Conservation (phyloP, 2,797 vertebrate genomes). For the Glossophaga mutica region DNA sequence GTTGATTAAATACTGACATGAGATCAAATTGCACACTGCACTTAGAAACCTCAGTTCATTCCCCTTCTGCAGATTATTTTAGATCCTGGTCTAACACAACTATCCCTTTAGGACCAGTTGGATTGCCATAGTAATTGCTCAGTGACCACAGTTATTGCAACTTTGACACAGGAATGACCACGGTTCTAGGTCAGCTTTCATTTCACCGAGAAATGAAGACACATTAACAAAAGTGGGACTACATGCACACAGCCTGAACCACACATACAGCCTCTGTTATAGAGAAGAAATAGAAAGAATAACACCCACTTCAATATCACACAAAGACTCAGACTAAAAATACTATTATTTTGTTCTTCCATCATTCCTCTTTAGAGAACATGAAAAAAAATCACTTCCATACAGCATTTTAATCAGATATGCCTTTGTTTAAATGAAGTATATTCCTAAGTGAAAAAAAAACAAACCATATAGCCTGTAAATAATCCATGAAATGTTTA, state of each 20-base stretch:
- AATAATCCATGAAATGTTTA: not conserved
- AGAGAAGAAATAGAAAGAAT: not conserved
- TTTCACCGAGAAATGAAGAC: constrained; percentile 67
- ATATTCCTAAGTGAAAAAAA: constrained; percentile 16
- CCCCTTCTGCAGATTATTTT: not conserved
- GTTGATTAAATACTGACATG: not conserved
- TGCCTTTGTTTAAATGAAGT: constrained; percentile 55
- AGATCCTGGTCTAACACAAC: not conserved
- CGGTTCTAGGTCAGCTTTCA: constrained; percentile 55
- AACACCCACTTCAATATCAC: not conserved
- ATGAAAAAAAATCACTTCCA: constrained; percentile 42
- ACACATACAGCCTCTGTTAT: not conserved
- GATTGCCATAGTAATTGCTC: not conserved
- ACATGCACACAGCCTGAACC: not conserved
- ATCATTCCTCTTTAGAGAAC: not conserved
- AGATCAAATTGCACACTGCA: not conserved
- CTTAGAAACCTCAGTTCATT: not conserved
- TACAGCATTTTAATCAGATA: constrained; percentile 36
- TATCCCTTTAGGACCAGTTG: constrained; percentile 41
- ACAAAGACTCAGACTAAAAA: constrained; percentile 18
- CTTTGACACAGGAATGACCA: constrained; percentile 54
- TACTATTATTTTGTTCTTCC: not conserved
- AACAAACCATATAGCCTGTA: not conserved
- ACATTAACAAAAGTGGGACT: constrained; percentile 2
- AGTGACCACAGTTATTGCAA: constrained; percentile 45